Percentiles rank a stretch among this genome's conserved stretches.
Conservation (phyloP, 2,113 vertebrate genomes). For the Indicator indicator region DNA sequence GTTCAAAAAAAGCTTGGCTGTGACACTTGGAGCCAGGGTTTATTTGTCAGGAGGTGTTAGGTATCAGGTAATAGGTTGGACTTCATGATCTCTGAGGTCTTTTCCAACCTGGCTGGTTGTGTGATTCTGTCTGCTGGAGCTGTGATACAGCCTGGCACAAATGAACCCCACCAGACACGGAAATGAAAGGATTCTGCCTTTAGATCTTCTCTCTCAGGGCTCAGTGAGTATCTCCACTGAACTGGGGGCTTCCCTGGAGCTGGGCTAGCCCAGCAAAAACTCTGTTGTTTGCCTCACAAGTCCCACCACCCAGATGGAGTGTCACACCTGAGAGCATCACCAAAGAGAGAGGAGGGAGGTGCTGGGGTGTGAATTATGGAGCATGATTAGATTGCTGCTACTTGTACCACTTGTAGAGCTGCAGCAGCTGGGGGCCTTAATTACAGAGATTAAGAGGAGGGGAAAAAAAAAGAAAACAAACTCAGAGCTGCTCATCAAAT, state of each 20-base stretch:
- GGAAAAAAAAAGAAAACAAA: background rate
- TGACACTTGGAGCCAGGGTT: no score
- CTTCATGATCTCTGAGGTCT: no score
- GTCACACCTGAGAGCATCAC: constrained; percentile 27
- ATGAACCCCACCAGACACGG: background rate
- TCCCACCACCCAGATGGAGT: constrained; percentile 2
- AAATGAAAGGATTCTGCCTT: background rate
- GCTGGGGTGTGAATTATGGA: background rate
- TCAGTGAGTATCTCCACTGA: background rate
- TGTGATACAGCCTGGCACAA: background rate
- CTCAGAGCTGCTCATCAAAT: background rate
- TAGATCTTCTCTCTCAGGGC: background rate
- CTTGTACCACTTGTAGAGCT: background rate
- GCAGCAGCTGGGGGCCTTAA: background rate
- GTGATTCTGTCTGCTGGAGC: background rate
- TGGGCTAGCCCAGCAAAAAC: background rate
- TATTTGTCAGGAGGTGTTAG: no score
- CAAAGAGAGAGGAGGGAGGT: background rate
- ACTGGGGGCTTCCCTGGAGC: background rate
- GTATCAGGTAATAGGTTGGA: no score
- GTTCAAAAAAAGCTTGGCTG: no score
- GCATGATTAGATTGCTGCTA: background rate
- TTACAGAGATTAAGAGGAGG: background rate
- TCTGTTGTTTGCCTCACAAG: constrained; percentile 16
- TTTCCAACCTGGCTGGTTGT: no score